Conservation (phyloP, 2,888 invertebrate species). For the Drosophila neonasuta region DNA sequence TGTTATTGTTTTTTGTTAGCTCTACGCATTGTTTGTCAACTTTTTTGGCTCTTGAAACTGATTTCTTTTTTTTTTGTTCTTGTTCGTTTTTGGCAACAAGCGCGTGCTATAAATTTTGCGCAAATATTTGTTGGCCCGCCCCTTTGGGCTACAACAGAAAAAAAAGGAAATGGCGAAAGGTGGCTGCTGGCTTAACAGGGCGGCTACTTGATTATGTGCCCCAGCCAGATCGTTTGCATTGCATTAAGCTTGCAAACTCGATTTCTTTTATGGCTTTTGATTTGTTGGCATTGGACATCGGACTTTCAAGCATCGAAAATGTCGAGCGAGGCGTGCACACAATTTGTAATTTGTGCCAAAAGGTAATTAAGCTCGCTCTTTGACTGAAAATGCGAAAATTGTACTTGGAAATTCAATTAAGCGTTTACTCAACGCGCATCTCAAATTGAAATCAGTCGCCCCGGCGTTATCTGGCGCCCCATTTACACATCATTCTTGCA, state of each 20-base stretch:
- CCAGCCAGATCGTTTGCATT: slow-evolving; percentile 46
- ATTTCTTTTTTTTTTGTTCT: slow-evolving; percentile 1
- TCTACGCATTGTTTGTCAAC: slow-evolving; percentile 70
- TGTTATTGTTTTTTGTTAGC: slow-evolving; percentile 8
- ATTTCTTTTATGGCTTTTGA: slow-evolving; percentile 44
- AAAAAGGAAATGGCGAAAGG: slow-evolving; percentile 14
- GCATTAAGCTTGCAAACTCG: slow-evolving; percentile 53
- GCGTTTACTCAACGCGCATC: slow-evolving; percentile 50
- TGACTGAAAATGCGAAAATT: slow-evolving; percentile 11
- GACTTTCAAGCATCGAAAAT: not conserved
- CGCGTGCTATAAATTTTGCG: slow-evolving; percentile 70
- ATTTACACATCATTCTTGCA: slow-evolving; percentile 71
- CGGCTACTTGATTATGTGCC: slow-evolving; percentile 56
- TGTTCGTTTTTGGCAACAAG: slow-evolving; percentile 31
- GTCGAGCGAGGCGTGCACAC: slow-evolving; percentile 28
- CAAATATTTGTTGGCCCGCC: slow-evolving; percentile 64
- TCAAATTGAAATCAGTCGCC: slow-evolving; percentile 69
- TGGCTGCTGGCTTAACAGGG: slow-evolving; percentile 14
- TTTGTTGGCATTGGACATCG: slow-evolving; percentile 32
- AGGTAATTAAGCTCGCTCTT: slow-evolving; percentile 65
- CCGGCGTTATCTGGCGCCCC: slow-evolving; percentile 50
- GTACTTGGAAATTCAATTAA: slow-evolving; percentile 67
- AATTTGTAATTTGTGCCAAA: slow-evolving; percentile 54
- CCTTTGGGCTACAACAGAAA: not conserved
- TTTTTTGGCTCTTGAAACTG: slow-evolving; percentile 42